Evolutionary conservation across 1,140 invertebrate species (phyloP), one percentile per base, ranked within the genome.

Genomic region (Psilanteris sp.): DNA sequence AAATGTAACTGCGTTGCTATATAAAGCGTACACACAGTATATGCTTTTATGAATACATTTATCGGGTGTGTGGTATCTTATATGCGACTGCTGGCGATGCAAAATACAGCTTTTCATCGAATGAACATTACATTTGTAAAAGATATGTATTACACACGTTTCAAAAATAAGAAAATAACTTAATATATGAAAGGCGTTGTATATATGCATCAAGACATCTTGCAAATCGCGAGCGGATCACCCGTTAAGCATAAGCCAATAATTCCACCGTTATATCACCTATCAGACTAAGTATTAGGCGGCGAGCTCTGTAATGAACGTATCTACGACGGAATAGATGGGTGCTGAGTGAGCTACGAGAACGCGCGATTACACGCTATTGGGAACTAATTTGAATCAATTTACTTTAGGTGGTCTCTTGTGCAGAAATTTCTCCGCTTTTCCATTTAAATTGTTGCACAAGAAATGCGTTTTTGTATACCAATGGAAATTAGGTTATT

Each of bases 281-380:
- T 85, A 87, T 84, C 85, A 82, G 77, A 71, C 82, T 86, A 88
- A 88, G 85, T 88, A 87, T 88, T 88, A 88, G 85, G 86, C 86
- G 85, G 85, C 85, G 81, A 77, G 79, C 79, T 52, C 77, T 66
- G 81, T 87, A 87, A 87, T 87, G 81, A 71, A 87, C 79, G 83
- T 82, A 84, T 84, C 81, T 80, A 78, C 76, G 68, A 70, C 68
- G 76, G 79, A 83, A 83, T 83, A 74, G 83, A 76, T 80, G 81
- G 83, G 64, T 74, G 78, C 67, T 36, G 74, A 79, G 22, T 36
- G 22, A 34, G 78, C 79, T 73, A 77, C 79, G 78, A 73, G 66
- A 83, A 83, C 70, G 67, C 59, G 70, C 83, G 77, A 80, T 83
- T 86, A 86, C 79, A 85, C 80, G 83, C 80, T 85, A 87, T 87